Percentiles rank a stretch among this genome's conserved stretches.
Conservation (phyloP, 2,797 vertebrate genomes). For the Chelmon rostratus region DNA sequence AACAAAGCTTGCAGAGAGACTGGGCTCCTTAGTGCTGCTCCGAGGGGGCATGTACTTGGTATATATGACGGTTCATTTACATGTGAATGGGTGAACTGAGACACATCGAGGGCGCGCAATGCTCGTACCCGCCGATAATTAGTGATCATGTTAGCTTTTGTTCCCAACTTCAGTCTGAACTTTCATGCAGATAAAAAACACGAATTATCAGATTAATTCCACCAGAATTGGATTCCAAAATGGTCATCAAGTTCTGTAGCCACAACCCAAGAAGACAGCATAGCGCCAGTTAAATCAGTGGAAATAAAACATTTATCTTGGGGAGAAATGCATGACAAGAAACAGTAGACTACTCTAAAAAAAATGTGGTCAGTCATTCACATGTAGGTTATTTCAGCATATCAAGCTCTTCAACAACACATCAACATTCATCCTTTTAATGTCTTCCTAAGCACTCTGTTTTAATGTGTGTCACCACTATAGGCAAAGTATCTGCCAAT, state of each 20-base stretch:
- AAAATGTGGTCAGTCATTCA: not conserved
- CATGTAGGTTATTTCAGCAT: not conserved
- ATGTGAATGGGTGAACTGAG: slow-evolving; percentile 81
- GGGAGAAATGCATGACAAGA: not conserved
- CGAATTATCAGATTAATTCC: not conserved
- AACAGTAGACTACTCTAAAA: not conserved
- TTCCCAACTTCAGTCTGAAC: slow-evolving; percentile 35
- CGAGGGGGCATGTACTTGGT: slow-evolving; percentile 47
- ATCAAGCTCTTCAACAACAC: not conserved
- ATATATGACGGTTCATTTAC: slow-evolving; percentile 85
- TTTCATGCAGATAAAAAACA: not conserved
- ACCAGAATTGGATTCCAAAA: not conserved
- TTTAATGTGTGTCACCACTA: slow-evolving; percentile 9
- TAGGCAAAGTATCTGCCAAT: slow-evolving; percentile 34
- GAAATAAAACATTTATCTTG: not conserved
- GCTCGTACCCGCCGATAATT: slow-evolving; percentile 73
- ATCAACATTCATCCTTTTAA: not conserved
- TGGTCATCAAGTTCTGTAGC: not conserved
- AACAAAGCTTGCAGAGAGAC: slow-evolving; percentile 67
- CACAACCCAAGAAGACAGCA: not conserved
- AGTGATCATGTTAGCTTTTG: slow-evolving; percentile 69
- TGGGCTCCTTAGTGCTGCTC: slow-evolving; percentile 62
- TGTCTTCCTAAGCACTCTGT: slow-evolving; percentile 9
- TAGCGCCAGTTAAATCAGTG: not conserved
- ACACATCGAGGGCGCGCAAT: slow-evolving; percentile 53